Evolutionary conservation across 2,797 vertebrate genomes (phyloP), one percentile per base, ranked within the genome.

Genomic region (Amazona finschi): DNA sequence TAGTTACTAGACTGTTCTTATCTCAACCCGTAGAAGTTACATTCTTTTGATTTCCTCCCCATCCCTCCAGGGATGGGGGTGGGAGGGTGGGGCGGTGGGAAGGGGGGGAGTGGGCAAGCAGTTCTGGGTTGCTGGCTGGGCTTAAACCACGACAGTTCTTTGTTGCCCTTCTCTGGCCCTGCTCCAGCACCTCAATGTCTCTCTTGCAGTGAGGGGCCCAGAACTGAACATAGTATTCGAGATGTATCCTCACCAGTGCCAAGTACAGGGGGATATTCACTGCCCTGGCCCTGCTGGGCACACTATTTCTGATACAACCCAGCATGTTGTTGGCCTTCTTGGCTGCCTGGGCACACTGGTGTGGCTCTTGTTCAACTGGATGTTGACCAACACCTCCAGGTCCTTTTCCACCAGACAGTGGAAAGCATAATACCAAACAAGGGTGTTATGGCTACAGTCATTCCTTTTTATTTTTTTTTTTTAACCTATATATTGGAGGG

Each of bases 221-320:
- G 47, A 58, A 28, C 1, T 28, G 27, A 3, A 15, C 31, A 33
- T 13, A 38, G 6, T 2, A 25, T 6, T 67, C 1, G 0, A 31
- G 14, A 3, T 61, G 46, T 1, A 2, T 1, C 12, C 13, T 71
- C 52, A 21, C 3, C 22, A 64, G 43, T 39, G 20, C 5, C 0
- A 0, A 36, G 21, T 11, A 36, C 3, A 14, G 3, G 3, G 24
- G 5, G 0, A n/a, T 2, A 2, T 20, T 74, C 21, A 0, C 14
- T 13, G 6, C 3, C 12, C 5, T 38, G 3, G 0, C 65, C 16
- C 20, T 70, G 16, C 30, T 83, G 50, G 15, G 10, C 20, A 31
- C 20, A 3, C 20, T 2, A 2, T 8, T 74, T 1, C n/a, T 70
- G 16, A 1, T 24, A 11, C 10, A 38, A 1, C 7, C 1, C 47